Evolutionary conservation across 2,888 invertebrate genomes (phyloP).

Genomic region (Synanthedon andrenaeformis): DNA sequence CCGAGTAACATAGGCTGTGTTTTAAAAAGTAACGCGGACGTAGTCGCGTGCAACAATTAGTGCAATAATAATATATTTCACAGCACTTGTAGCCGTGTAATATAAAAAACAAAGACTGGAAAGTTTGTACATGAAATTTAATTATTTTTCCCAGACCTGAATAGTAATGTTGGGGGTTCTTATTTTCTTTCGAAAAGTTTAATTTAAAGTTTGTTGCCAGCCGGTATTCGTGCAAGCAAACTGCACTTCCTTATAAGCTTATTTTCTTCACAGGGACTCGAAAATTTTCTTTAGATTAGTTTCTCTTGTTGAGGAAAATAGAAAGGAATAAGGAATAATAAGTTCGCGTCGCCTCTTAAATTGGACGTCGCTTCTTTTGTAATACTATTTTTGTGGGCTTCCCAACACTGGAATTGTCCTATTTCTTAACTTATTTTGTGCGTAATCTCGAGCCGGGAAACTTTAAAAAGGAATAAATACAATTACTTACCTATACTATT

Average conservation of each 20-base stretch:
- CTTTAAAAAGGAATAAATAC: background rate
- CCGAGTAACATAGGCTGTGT: too few species aligned
- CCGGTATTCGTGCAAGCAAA: conserved; percentile 51
- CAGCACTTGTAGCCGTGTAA: background rate
- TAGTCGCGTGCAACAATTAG: too few species aligned
- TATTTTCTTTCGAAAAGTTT: conserved; percentile 54
- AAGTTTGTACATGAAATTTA: conserved; percentile 28
- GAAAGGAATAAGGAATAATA: conserved; percentile 59
- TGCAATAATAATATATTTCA: too few species aligned
- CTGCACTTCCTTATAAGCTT: conserved; percentile 66
- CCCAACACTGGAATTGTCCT: conserved; percentile 17
- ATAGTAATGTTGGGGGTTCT: conserved; percentile 36
- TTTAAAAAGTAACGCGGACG: too few species aligned
- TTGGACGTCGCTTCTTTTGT: conserved; percentile 49
- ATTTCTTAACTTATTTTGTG: conserved; percentile 35
- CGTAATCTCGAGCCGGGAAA: conserved; percentile 17
- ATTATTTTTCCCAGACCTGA: conserved; percentile 22
- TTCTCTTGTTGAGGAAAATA: conserved; percentile 67
- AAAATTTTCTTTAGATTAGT: conserved; percentile 71
- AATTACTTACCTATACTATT: too few species aligned
- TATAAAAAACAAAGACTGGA: background rate
- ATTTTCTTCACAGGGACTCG: conserved; percentile 62
- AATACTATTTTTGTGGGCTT: conserved; percentile 32
- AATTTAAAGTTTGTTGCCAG: conserved; percentile 63
- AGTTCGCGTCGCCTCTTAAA: conserved; percentile 54